Percentiles rank a stretch among this genome's conserved stretches.
These are phyloP conservation scores for Masnerella sp. DNA, from an alignment of 2,888 invertebrate genomes.

Conservation along the genomic window DNA sequence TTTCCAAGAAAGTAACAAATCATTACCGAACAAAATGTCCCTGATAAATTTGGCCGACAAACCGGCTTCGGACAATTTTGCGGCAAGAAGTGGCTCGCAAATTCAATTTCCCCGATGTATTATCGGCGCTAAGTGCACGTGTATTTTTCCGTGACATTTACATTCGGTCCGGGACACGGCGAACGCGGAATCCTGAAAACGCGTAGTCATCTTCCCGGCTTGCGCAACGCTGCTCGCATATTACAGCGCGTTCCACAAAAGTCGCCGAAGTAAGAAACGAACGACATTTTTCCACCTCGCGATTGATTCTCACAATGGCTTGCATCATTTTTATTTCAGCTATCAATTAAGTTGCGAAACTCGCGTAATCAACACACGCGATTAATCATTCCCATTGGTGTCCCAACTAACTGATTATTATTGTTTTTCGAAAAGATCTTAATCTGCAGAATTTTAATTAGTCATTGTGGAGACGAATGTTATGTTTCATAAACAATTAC, in stretches of 20 bases:
- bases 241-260: conserved; percentile 22
- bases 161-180: conserved; percentile 33
- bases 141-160: conserved; percentile 52
- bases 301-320: conserved; percentile 2
- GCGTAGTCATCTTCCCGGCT: conserved; percentile 48
- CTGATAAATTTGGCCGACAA: too few species aligned
- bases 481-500: too few species aligned
- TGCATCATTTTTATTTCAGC: conserved; percentile 7
- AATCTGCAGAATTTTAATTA: background rate
- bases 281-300: conserved; percentile 10
- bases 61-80: too few species aligned
- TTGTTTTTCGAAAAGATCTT: background rate
- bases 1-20: too few species aligned
- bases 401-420: background rate
- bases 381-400: background rate
- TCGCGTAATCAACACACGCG: background rate
- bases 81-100: too few species aligned
- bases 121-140: conserved; percentile 13
- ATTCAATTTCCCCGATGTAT: conserved; percentile 14
- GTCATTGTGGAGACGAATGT: too few species aligned
- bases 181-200: conserved; percentile 47
- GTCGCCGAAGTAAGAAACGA: conserved; percentile 1
- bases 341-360: conserved; percentile 6
- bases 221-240: conserved; percentile 40
- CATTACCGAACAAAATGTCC: too few species aligned